phyloP scores from a whole-genome alignment of 2,888 invertebrate species.

The Smittia sp. region DNA sequence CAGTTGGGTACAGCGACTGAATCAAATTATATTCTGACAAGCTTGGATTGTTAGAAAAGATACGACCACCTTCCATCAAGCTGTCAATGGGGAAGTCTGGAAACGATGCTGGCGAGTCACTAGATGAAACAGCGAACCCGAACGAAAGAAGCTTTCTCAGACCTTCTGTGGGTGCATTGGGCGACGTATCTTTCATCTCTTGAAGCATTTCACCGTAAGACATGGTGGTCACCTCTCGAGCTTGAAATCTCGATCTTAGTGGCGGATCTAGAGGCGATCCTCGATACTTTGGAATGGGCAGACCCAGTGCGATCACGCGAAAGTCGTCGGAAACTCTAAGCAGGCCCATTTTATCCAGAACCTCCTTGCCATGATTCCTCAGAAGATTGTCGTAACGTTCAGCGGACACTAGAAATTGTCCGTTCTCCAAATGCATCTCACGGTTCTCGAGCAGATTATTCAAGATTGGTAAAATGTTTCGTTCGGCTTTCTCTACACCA shows the following conservation, averaged over 20 bases:
- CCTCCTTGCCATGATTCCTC: constrained; percentile 72
- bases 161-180: constrained; percentile 55
- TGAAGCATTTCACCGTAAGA: constrained; percentile 57
- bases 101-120: constrained; percentile 63
- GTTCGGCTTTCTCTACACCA: constrained; percentile 95
- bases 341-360: constrained; percentile 82
- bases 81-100: constrained; percentile 91
- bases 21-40: constrained; percentile 68
- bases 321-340: constrained; percentile 90
- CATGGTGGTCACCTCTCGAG: too few species aligned
- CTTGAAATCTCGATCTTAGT: constrained; percentile 77
- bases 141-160: constrained; percentile 62
- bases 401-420: constrained; percentile 86
- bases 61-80: constrained; percentile 60
- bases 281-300: constrained; percentile 82
- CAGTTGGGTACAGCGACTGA: constrained; percentile 79
- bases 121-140: constrained; percentile 73
- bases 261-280: constrained; percentile 97
- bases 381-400: constrained; percentile 85
- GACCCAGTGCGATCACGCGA: constrained; percentile 86
- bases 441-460: constrained; percentile 96
- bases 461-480: constrained; percentile 92
- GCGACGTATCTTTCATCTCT: constrained; percentile 55
- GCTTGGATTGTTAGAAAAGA: constrained; percentile 57
- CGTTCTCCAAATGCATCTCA: constrained; percentile 98